Percentiles rank a stretch among this genome's conserved stretches.
These are phyloP conservation scores for Amphiduros pacificus DNA, from an alignment of 2,888 invertebrate genomes.

Conservation along the genomic window DNA sequence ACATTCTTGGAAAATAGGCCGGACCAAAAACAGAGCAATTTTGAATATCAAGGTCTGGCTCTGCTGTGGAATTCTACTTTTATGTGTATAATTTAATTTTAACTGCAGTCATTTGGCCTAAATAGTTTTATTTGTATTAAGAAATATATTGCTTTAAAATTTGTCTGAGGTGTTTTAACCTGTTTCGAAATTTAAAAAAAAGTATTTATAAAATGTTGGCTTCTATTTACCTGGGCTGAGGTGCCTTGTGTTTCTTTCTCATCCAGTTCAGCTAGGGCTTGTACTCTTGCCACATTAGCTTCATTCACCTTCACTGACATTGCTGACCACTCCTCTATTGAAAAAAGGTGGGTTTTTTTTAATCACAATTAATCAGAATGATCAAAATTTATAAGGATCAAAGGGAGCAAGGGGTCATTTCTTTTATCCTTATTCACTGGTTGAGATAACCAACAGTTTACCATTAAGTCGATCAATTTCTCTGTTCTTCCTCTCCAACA, in stretches of 20 bases:
- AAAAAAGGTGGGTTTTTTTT: too few species aligned
- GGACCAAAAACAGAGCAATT: too few species aligned
- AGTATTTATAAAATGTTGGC: background rate
- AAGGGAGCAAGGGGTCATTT: background rate
- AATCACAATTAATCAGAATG: too few species aligned
- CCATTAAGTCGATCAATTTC: constrained; percentile 53
- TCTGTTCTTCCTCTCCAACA: constrained; percentile 46
- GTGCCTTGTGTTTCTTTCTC: constrained; percentile 81
- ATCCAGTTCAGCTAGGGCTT: constrained; percentile 77
- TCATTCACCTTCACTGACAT: constrained; percentile 75
- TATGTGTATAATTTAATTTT: background rate
- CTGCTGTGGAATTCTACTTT: background rate
- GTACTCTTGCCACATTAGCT: constrained; percentile 80
- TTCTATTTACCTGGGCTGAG: constrained; percentile 69
- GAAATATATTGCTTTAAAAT: background rate
- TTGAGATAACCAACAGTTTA: constrained; percentile 24
- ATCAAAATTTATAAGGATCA: too few species aligned
- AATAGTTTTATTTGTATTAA: background rate
- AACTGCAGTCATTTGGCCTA: background rate
- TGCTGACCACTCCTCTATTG: constrained; percentile 68
- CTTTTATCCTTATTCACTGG: background rate
- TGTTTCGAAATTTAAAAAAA: background rate
- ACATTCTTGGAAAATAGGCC: too few species aligned
- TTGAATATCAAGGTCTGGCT: too few species aligned
- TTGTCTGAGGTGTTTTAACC: background rate